phyloP scores from a whole-genome alignment of 2,113 vertebrate species.

The Nannospalax galili region DNA sequence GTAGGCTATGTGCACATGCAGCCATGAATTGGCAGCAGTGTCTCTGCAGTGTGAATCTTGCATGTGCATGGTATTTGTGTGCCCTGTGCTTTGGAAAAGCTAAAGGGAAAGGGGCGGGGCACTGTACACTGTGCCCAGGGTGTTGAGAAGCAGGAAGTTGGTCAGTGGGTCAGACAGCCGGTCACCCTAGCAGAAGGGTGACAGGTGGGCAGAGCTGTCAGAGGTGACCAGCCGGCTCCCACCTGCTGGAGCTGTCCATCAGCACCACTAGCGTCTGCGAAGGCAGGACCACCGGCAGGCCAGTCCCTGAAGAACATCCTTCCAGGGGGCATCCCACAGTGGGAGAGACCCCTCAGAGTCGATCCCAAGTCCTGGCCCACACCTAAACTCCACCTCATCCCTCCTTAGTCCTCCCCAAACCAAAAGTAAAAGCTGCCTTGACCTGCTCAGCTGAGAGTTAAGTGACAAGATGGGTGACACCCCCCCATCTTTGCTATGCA shows the following conservation, averaged over 20 bases:
- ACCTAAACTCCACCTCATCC: not conserved
- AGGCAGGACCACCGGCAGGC: constrained; percentile 70
- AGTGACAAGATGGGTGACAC: not conserved
- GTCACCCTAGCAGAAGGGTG: constrained; percentile 82
- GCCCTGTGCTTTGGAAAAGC: not conserved
- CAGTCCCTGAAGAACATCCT: not conserved
- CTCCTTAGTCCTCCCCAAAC: not conserved
- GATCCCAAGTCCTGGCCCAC: constrained; percentile 3
- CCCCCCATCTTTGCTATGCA: not conserved
- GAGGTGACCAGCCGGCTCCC: constrained; percentile 81
- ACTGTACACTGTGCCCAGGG: constrained; percentile 28
- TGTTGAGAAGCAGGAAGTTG: constrained; percentile 85
- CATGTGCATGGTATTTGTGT: not conserved
- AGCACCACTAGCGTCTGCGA: constrained; percentile 58
- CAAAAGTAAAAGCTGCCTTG: not conserved
- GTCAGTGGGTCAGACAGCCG: constrained; percentile 89
- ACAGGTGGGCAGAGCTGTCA: constrained; percentile 86
- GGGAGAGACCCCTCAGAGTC: not conserved
- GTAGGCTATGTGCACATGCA: not conserved
- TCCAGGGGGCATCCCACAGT: not conserved
- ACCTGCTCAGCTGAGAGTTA: not conserved
- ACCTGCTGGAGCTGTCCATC: constrained; percentile 88
- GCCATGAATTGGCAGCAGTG: not conserved
- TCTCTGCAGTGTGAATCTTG: not conserved
- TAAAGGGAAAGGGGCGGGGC: not conserved